These are phyloP conservation scores for Drosophila erecta DNA, from an alignment of 1,140 invertebrate species.

Conservation along the genomic window DNA sequence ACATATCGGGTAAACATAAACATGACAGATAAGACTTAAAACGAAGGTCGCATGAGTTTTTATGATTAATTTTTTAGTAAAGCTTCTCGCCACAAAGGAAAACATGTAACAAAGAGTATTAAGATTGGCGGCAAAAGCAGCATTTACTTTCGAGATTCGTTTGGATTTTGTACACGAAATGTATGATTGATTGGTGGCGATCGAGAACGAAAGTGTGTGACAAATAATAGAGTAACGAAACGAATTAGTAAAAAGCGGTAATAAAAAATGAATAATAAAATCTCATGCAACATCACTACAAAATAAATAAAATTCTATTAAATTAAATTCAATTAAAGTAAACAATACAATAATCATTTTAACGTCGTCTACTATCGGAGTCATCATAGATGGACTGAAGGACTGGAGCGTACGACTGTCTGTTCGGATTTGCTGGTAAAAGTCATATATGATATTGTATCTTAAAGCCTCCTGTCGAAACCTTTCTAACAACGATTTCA, in stretches of 20 bases:
- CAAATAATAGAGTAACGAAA: slow-evolving; percentile 58
- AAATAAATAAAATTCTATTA: slow-evolving; percentile 71
- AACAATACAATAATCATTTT: slow-evolving; percentile 64
- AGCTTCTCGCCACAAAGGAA: slow-evolving; percentile 64
- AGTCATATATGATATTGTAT: slow-evolving; percentile 33
- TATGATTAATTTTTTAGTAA: slow-evolving; percentile 85
- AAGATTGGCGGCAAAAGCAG: slow-evolving; percentile 53
- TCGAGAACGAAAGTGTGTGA: slow-evolving; percentile 46
- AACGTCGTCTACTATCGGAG: slow-evolving; percentile 14
- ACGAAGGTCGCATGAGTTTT: slow-evolving; percentile 84
- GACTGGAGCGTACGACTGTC: slow-evolving; percentile 23
- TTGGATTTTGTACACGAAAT: slow-evolving; percentile 48
- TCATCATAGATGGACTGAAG: slow-evolving; percentile 23
- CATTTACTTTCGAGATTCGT: slow-evolving; percentile 48
- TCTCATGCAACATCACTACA: slow-evolving; percentile 84
- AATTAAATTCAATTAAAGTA: slow-evolving; percentile 70
- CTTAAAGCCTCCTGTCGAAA: slow-evolving; percentile 24
- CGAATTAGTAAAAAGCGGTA: slow-evolving; percentile 81
- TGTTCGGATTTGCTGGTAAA: slow-evolving; percentile 47
- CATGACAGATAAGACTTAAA: slow-evolving; percentile 69
- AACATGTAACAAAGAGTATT: slow-evolving; percentile 22
- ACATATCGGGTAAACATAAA: slow-evolving; percentile 66
- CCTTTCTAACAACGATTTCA: slow-evolving; percentile 52
- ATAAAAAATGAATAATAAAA: slow-evolving; percentile 84
- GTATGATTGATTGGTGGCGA: slow-evolving; percentile 45